phyloP scores from a whole-genome alignment of 2,797 vertebrate genomes.

The Neomorphus geoffroyi region DNA sequence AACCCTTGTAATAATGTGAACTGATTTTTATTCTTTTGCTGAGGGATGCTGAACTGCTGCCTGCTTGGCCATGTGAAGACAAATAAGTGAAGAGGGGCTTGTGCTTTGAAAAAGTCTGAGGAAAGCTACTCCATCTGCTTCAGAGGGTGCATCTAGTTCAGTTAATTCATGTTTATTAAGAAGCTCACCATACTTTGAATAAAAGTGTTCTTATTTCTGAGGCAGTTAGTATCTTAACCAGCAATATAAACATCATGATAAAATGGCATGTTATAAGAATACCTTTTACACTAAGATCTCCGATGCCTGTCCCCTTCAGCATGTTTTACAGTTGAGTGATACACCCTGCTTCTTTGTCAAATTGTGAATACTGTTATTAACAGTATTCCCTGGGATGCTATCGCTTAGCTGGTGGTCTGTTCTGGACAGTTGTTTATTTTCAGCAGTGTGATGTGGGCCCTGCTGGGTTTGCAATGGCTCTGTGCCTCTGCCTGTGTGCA shows the following conservation, averaged over 20 bases:
- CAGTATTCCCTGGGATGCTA: neutral
- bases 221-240: neutral
- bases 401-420: neutral
- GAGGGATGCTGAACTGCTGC: neutral
- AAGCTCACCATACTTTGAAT: neutral
- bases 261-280: neutral
- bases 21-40: neutral
- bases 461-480: neutral
- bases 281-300: neutral
- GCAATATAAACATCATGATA: accelerated
- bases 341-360: neutral
- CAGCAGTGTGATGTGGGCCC: neutral
- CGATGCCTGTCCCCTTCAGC: neutral
- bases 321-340: neutral
- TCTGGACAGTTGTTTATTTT: neutral
- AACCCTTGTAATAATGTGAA: neutral
- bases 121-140: neutral
- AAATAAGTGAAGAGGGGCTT: neutral
- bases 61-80: neutral
- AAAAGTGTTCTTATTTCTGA: neutral
- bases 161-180: neutral
- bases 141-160: neutral
- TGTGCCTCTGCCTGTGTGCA: no score
- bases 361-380: neutral
- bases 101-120: neutral